Evolutionary conservation across 2,888 invertebrate genomes (phyloP).

Genomic region (Gortyna flavago): DNA sequence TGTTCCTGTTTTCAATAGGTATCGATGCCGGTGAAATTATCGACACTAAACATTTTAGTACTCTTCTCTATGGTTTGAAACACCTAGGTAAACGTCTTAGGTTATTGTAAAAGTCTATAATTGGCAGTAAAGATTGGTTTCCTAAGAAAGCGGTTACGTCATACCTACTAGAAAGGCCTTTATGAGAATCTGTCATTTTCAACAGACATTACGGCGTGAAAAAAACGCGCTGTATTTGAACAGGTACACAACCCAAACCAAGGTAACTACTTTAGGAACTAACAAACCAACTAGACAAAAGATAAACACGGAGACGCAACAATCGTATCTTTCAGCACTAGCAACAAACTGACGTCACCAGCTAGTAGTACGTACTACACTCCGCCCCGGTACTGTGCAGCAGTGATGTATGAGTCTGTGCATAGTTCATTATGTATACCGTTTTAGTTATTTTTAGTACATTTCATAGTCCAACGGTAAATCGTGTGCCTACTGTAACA

Average conservation of each 20-base stretch:
- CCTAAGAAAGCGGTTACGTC: too few relatives aligned
- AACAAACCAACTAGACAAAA: slow-evolving; percentile 23
- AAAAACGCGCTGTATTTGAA: too few relatives aligned
- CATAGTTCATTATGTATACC: slow-evolving; percentile 5
- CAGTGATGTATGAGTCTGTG: slow-evolving; percentile 15
- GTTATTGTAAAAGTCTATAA: background rate
- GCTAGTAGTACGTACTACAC: slow-evolving; percentile 1
- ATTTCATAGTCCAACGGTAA: slow-evolving; percentile 3
- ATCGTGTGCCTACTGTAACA: background rate
- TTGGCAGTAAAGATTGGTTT: background rate
- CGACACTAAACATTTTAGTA: background rate
- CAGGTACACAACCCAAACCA: slow-evolving; percentile 1
- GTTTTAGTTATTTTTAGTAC: slow-evolving; percentile 40
- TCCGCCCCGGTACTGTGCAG: background rate
- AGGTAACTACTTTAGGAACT: slow-evolving; percentile 7
- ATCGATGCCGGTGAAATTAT: background rate
- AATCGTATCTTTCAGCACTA: slow-evolving; percentile 35
- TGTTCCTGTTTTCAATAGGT: background rate
- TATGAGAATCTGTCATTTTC: too few relatives aligned
- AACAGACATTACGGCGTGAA: too few relatives aligned
- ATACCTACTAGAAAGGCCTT: too few relatives aligned
- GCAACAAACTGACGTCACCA: slow-evolving; percentile 46
- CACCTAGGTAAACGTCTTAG: background rate
- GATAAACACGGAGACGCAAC: slow-evolving; percentile 35
- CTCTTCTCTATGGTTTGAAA: background rate